These are phyloP conservation scores for Cotesia glomerata DNA, from an alignment of 1,140 invertebrate genomes.

Conservation along the genomic window DNA sequence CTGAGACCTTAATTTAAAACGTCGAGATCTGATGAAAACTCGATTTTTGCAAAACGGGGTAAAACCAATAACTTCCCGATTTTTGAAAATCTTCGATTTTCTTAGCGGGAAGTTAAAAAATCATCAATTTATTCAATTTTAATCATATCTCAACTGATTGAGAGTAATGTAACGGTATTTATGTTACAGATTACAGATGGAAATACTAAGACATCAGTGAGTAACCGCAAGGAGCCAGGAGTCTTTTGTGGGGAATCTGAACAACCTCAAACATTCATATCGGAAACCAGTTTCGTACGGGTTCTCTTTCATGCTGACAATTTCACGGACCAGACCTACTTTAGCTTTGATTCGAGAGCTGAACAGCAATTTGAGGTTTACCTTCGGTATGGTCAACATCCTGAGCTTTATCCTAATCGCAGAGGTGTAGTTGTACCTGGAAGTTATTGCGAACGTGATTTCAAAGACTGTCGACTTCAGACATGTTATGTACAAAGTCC, in stretches of 20 bases:
- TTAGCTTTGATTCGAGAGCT: conserved; percentile 78
- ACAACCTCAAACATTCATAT: conserved; percentile 91
- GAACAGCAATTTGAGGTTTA: conserved; percentile 90
- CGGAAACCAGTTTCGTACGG: conserved; percentile 90
- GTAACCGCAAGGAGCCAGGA: conserved; percentile 83
- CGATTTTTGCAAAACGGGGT: no score
- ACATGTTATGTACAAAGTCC: conserved; percentile 93
- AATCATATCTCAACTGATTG: no score
- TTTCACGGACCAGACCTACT: conserved; percentile 88
- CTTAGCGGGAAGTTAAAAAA: no score
- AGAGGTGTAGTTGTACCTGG: conserved; percentile 83
- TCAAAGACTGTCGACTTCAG: conserved; percentile 83
- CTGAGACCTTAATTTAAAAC: no score
- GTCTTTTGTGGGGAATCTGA: conserved; percentile 92
- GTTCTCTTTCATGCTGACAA: conserved; percentile 90
- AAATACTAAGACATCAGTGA: conserved; percentile 84
- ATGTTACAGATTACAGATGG: conserved; percentile 78
- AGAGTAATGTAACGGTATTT: background rate
- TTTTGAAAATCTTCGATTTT: no score
- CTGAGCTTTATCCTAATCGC: conserved; percentile 88
- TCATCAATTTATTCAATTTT: no score
- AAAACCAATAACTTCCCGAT: no score
- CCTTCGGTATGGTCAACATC: conserved; percentile 87
- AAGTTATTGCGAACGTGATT: conserved; percentile 86
- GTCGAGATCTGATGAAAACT: no score